These are phyloP conservation scores for Drymodes brunneopygia DNA, from an alignment of 2,113 vertebrate species.

Conservation along the genomic window DNA sequence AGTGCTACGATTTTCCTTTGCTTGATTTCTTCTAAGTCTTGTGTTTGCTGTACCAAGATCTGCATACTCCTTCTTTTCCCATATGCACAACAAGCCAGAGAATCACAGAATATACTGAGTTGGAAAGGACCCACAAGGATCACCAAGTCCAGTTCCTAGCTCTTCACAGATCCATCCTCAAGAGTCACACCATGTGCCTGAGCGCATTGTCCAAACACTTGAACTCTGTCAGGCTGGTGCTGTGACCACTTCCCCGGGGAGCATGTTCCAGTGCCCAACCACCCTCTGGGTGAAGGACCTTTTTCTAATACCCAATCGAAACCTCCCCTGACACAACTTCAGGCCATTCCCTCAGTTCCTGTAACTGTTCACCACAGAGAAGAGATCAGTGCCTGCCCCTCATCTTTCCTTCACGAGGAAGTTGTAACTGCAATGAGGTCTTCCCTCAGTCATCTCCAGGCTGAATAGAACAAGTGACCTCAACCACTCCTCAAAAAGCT, in stretches of 20 bases:
- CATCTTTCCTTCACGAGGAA: background rate
- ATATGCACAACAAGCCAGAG: background rate
- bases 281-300: background rate
- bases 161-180: background rate
- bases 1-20: background rate
- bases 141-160: rapidly evolving
- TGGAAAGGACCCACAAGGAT: background rate
- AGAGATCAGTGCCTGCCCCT: background rate
- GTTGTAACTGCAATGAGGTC: background rate
- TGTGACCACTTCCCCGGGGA: background rate
- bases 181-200: background rate
- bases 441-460: background rate
- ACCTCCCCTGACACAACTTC: background rate
- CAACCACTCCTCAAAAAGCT: background rate
- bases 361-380: too few species aligned
- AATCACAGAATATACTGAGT: background rate
- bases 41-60: background rate
- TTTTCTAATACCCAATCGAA: background rate
- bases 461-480: background rate
- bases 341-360: rapidly evolving
- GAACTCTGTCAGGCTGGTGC: background rate
- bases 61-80: background rate
- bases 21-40: background rate
- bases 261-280: background rate
- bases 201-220: background rate